Evolutionary conservation across 2,797 vertebrate genomes (phyloP), one percentile per base, ranked within the genome.

Genomic region (Protosalanx chinensis): DNA sequence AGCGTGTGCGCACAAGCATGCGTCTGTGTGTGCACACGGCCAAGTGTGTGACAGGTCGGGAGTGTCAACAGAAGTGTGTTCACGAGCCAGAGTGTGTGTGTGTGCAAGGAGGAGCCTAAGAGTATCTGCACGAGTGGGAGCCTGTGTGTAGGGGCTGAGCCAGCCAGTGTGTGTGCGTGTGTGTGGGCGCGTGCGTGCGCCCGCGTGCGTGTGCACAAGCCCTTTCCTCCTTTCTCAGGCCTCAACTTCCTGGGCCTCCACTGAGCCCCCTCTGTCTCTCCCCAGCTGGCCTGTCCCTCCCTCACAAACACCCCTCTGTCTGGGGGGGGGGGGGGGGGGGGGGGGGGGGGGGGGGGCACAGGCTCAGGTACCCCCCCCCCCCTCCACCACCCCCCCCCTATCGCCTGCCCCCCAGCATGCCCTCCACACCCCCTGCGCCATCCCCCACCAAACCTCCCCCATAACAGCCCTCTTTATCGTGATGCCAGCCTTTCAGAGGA

Each of bases 281-380:
- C 80, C 81, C 83, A 86, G 85, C 85, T 85, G 83, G 76, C 76
- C 70, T 65, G 59, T 61, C 70, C 74, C 73, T 73, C 49, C 20
- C 69, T 78, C 57, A 86, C 82, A 86, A 86, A 80, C 75, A 76
- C 76, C 76, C 77, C 82, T 82, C 81, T 86, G 82, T 86, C 75
- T 75, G 70, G 68, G 72, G 75, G 15, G n/a, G 70, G 68, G 72
- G 75, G 15, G n/a, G 70, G 68, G 72, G 75, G 15, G n/a, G 68
- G 72, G 75, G 15, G n/a, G 70, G 68, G 72, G 75, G 15, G n/a
- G 70, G 68, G 72, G 75, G 15, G n/a, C 51, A 46, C 41, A 72
- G 59, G 59, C 29, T 73, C 75, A 81, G 82, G 81, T 84, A 83
- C 83, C 80, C 76, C 77, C 78, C 76, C 79, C 51, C 75, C 76